Conservation (phyloP, 2,797 vertebrate genomes). For the Protonibea diacanthus region DNA sequence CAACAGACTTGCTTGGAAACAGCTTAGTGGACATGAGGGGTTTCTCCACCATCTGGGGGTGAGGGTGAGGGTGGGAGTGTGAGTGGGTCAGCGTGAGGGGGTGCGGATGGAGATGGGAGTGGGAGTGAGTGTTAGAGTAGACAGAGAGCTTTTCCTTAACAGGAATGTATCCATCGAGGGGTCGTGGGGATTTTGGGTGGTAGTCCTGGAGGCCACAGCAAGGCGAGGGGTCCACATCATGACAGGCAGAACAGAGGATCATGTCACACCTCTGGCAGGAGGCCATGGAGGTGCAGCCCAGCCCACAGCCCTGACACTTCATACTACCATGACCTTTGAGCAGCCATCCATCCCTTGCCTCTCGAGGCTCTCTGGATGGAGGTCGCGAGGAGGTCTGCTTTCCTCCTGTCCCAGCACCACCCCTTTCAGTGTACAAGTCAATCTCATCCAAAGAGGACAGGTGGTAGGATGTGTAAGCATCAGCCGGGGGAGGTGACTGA, state of each 20-base stretch:
- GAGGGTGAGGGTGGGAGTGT: constrained; percentile 82
- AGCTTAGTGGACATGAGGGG: constrained; percentile 84
- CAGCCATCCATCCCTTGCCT: constrained; percentile 83
- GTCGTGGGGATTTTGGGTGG: constrained; percentile 83
- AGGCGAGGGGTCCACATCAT: constrained; percentile 85
- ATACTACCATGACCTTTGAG: constrained; percentile 82
- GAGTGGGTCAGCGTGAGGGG: constrained; percentile 82
- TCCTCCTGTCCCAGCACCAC: constrained; percentile 74
- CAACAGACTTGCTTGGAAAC: constrained; percentile 84
- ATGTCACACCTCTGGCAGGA: constrained; percentile 90
- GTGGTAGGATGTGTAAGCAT: constrained; percentile 87
- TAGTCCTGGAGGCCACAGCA: constrained; percentile 88
- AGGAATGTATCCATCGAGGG: constrained; percentile 86
- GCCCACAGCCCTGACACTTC: constrained; percentile 93
- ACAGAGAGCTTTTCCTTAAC: constrained; percentile 88
- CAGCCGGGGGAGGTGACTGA: constrained; percentile 86
- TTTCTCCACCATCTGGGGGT: constrained; percentile 86
- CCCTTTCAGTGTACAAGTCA: constrained; percentile 94
- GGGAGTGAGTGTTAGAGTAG: constrained; percentile 84
- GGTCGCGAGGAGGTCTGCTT: constrained; percentile 84
- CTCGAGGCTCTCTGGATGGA: constrained; percentile 83
- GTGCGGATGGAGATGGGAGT: constrained; percentile 80
- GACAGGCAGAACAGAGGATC: constrained; percentile 90
- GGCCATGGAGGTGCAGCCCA: constrained; percentile 85
- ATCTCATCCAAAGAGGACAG: constrained; percentile 91